Conservation (phyloP, 2,797 vertebrate species). For the Myotis findleyi region DNA sequence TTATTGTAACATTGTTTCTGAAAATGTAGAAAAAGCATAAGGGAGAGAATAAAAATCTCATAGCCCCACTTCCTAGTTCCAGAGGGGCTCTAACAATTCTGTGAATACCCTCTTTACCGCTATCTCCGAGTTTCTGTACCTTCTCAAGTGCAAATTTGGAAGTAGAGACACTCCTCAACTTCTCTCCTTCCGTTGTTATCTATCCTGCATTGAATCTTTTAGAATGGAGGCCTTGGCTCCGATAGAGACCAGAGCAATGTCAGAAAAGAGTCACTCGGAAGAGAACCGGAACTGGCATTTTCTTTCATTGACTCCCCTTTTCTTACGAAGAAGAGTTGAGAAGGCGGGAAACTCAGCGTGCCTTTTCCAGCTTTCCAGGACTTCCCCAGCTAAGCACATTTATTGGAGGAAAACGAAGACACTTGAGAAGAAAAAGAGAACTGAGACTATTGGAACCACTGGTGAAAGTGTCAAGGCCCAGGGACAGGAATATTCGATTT, state of each 20-base stretch:
- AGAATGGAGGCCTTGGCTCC: neutral
- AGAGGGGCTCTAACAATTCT: neutral
- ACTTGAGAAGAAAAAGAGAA: neutral
- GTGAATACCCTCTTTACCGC: neutral
- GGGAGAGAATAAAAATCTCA: neutral
- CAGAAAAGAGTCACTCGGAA: neutral
- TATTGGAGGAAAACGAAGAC: neutral
- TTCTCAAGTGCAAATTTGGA: neutral
- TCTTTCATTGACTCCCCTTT: neutral
- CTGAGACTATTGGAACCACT: neutral
- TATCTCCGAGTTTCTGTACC: neutral
- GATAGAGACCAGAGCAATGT: neutral
- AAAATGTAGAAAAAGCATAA: neutral
- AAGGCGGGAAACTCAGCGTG: neutral
- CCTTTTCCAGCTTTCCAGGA: neutral
- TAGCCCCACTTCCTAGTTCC: neutral
- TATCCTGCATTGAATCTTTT: neutral
- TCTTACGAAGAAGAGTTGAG: neutral
- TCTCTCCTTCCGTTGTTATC: neutral
- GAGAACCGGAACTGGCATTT: constrained; percentile 12
- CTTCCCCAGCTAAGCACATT: neutral
- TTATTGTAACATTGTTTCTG: neutral
- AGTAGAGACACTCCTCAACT: neutral
- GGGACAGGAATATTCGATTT: neutral
- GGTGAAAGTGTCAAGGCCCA: neutral